Conservation (phyloP, 2,797 vertebrate genomes). For the Nyctalus aviator region DNA sequence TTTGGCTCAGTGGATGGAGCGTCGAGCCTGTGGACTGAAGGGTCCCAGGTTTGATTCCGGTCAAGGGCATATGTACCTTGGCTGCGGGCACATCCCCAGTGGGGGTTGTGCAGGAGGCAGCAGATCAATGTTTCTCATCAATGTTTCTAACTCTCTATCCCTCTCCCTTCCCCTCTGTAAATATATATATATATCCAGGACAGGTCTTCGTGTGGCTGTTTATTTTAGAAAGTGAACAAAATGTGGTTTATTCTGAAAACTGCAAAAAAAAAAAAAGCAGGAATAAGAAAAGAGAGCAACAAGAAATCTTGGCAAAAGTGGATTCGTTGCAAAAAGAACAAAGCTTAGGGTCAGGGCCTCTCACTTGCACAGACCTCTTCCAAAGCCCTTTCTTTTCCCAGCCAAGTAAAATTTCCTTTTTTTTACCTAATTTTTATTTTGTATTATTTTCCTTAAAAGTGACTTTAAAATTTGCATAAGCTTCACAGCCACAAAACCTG, state of each 20-base stretch:
- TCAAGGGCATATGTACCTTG: no score
- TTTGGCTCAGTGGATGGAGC: no score
- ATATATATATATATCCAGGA: no score
- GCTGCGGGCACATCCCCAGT: no score
- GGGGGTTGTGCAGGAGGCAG: no score
- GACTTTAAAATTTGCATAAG: not conserved
- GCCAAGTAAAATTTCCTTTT: not conserved
- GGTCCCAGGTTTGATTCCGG: no score
- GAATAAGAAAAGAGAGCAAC: not conserved
- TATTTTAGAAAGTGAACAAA: conserved; percentile 41
- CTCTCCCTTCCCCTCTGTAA: no score
- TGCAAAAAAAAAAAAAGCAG: not conserved
- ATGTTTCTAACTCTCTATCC: no score
- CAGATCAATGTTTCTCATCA: no score
- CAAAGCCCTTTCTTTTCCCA: not conserved
- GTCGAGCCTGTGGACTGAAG: no score
- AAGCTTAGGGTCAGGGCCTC: not conserved
- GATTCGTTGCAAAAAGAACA: not conserved
- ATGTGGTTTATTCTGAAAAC: not conserved
- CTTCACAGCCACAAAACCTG: not conserved
- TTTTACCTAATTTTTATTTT: conserved; percentile 4
- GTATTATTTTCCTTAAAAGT: not conserved
- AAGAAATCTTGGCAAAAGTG: not conserved
- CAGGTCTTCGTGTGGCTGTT: not conserved
- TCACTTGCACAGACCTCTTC: not conserved